Evolutionary conservation across 2,113 vertebrate genomes (phyloP).

Genomic region (Mellivora capensis): DNA sequence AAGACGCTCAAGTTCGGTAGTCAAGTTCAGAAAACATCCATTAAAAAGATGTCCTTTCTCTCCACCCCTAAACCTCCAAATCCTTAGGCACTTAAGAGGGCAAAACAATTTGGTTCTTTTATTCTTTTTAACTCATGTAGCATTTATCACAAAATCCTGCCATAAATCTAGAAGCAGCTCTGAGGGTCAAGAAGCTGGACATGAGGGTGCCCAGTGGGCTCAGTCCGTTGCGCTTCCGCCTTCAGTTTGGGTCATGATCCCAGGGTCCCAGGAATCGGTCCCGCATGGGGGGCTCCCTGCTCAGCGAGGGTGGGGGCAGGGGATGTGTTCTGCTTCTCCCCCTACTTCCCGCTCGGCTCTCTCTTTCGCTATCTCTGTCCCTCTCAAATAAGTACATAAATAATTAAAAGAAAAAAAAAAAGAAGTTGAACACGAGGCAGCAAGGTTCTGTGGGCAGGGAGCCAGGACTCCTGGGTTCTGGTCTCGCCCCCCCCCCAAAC

Average conservation of each 20-base stretch:
- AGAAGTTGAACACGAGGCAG: neutral
- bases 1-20: conserved; percentile 55
- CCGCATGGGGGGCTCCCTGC: too few relatives aligned
- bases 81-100: neutral
- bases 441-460: neutral
- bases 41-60: conserved; percentile 20
- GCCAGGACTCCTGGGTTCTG: neutral
- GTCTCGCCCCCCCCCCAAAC: neutral
- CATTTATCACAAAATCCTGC: neutral
- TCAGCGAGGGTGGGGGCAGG: too few relatives aligned
- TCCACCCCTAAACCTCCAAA: neutral
- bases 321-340: too few relatives aligned
- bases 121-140: neutral
- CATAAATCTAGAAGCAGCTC: neutral
- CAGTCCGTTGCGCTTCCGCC: too few relatives aligned
- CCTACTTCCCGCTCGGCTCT: too few relatives aligned
- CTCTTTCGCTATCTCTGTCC: too few relatives aligned
- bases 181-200: neutral
- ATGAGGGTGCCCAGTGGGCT: neutral
- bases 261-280: too few relatives aligned
- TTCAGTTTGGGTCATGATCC: too few relatives aligned
- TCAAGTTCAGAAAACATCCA: conserved; percentile 49
- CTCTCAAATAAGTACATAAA: too few relatives aligned
- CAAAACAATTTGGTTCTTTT: neutral
- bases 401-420: too few relatives aligned